phyloP scores from a whole-genome alignment of 2,797 vertebrate species.

The Microcaecilia unicolor region DNA sequence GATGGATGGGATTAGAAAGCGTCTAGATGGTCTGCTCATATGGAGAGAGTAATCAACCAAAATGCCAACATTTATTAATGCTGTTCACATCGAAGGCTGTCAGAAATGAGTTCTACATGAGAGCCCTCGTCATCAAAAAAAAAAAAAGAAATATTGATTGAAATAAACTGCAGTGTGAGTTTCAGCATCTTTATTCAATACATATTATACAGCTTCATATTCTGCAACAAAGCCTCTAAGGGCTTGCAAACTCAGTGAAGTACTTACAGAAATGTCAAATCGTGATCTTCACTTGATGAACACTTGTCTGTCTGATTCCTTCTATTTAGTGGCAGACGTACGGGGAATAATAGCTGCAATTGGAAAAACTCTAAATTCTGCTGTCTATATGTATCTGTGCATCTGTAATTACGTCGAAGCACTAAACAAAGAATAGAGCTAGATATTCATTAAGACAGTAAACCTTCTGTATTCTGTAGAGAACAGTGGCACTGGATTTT shows the following conservation, averaged over 20 bases:
- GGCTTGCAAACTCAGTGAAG: conserved; percentile 14
- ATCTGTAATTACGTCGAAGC: conserved; percentile 1
- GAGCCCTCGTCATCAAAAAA: conserved; percentile 17
- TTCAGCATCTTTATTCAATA: conserved; percentile 22
- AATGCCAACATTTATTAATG: conserved; percentile 33
- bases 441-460: no score
- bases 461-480: no score
- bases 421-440: background rate
- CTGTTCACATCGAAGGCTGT: conserved; percentile 24
- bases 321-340: conserved; percentile 20
- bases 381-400: background rate
- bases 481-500: no score
- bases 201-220: conserved; percentile 14
- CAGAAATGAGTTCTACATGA: conserved; percentile 6
- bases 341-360: conserved; percentile 20
- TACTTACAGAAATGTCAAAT: conserved; percentile 34
- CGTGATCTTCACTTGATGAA: conserved; percentile 29
- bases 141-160: conserved; percentile 36
- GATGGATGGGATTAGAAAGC: conserved; percentile 17
- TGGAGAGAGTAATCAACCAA: conserved; percentile 24
- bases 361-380: conserved; percentile 10
- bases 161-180: conserved; percentile 31
- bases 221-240: conserved; percentile 17
- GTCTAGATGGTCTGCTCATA: conserved; percentile 5
- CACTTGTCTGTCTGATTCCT: conserved; percentile 32